Conservation (phyloP, 2,113 vertebrate species). For the Marcusenius ussheri region DNA sequence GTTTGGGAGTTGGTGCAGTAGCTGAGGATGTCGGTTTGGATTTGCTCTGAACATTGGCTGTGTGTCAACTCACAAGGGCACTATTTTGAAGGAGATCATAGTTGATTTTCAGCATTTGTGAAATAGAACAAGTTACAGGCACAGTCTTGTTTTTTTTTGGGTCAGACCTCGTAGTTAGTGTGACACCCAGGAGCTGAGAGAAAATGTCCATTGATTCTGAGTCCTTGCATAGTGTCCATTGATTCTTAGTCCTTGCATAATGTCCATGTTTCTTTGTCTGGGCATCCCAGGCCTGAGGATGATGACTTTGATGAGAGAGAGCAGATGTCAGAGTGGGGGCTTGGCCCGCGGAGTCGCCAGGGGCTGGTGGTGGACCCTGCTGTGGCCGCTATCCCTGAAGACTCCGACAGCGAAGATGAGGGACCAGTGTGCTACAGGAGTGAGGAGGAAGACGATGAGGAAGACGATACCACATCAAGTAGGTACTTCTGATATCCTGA, state of each 20-base stretch:
- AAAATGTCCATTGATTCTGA: not conserved
- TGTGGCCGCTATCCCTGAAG: conserved; percentile 65
- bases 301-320: conserved; percentile 83
- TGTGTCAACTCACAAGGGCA: not conserved
- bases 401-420: conserved; percentile 62
- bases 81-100: not conserved
- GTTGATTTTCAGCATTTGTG: not conserved
- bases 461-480: conserved; percentile 63
- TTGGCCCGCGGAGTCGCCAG: conserved; percentile 54
- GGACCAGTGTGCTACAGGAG: conserved; percentile 81
- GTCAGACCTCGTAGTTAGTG: not conserved
- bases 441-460: conserved; percentile 69
- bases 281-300: conserved; percentile 74
- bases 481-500: conserved; percentile 19
- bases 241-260: not conserved
- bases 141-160: not conserved
- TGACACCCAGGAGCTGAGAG: not conserved
- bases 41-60: not conserved
- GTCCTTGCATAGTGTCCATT: not conserved
- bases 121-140: not conserved
- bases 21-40: no score
- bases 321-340: conserved; percentile 37
- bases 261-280: not conserved
- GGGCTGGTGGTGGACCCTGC: conserved; percentile 62
- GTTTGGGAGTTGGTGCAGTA: no score